Percentiles rank a stretch among this genome's conserved stretches.
phyloP scores from a whole-genome alignment of 2,888 invertebrate species.

The Archips xylosteana region DNA sequence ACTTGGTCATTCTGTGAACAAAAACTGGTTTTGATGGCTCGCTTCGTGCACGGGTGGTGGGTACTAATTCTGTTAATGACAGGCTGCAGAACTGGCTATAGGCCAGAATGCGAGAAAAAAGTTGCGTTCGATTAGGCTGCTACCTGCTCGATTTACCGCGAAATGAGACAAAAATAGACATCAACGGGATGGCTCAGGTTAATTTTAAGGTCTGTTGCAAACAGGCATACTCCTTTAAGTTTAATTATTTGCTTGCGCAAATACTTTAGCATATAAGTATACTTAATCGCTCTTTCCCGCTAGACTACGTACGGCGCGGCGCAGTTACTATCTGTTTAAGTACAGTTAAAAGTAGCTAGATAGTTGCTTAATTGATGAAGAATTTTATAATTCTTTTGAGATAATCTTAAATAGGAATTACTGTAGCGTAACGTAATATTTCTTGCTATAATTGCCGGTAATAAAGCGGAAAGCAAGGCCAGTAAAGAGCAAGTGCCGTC shows the following conservation, averaged over 20 bases:
- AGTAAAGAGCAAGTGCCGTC: background rate
- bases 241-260: background rate
- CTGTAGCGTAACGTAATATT: constrained; percentile 38
- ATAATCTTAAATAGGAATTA: constrained; percentile 27
- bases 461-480: constrained; percentile 24
- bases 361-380: constrained; percentile 17
- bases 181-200: background rate
- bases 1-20: background rate
- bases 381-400: constrained; percentile 16
- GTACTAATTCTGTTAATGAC: constrained; percentile 18
- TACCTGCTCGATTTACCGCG: constrained; percentile 27
- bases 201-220: constrained; percentile 9
- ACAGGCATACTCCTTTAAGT: background rate
- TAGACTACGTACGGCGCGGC: background rate
- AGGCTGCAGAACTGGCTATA: constrained; percentile 22
- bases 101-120: constrained; percentile 31
- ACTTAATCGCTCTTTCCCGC: background rate
- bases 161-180: constrained; percentile 33
- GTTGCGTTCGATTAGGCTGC: constrained; percentile 15
- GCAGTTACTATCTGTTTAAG: constrained; percentile 23
- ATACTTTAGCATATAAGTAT: background rate
- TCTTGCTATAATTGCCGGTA: constrained; percentile 32
- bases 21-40: constrained; percentile 32
- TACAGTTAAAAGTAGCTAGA: constrained; percentile 26
- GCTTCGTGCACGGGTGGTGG: background rate